Base-by-base conservation (phyloP, 2,888 invertebrate species). In the Melolontha melolontha region DNA sequence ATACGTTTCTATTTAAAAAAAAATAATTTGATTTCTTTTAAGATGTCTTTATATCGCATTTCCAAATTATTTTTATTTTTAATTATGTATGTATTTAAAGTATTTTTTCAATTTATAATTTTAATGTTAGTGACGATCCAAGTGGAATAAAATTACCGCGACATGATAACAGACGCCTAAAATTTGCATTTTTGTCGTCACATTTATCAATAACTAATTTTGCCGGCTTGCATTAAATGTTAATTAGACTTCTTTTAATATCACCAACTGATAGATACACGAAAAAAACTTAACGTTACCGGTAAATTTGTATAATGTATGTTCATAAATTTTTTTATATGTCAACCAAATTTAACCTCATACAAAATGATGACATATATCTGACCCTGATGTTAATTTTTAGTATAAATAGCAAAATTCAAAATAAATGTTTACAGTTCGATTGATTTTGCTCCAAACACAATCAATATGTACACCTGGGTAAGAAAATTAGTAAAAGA, bases 401-500 rank as follows among this genome's bases (percentile, higher is more conserved):
- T 22, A 5, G 42, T 57, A 57, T 57, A 57, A 57, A 57, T 57
- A 57, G 16, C 42, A 42, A 57, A 12, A 22, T 57, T 42, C 16
- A 11, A 8, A 42, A 27, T 6, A 34, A 12, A 27, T 12, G 22
- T 2, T 57, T 27, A 57, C 42, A 57, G 42, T 57, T 27, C 12
- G 42, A 51, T 51, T 29, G 51, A 29, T 22, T 29, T 10, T 2
- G 5, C 22, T 6, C 14, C 27, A 17, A 57, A 57, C 16, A 66
- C n/a, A 14, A 55, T 47, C 44, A 57, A 49, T 49, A 66, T 66
- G 66, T 49, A 66, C 50, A 17, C 57, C n/a, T 57, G 8, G 66
- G 66, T 66, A 66, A 57, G 57, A 40, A 49, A 47, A 27, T 49
- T 11, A 10, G 14, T 6, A 10, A 29, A 29, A 5, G 22, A 27